Conservation (phyloP, 37 sponge, comb jelly and placozoan genomes). For the Tethya wilhelma region DNA sequence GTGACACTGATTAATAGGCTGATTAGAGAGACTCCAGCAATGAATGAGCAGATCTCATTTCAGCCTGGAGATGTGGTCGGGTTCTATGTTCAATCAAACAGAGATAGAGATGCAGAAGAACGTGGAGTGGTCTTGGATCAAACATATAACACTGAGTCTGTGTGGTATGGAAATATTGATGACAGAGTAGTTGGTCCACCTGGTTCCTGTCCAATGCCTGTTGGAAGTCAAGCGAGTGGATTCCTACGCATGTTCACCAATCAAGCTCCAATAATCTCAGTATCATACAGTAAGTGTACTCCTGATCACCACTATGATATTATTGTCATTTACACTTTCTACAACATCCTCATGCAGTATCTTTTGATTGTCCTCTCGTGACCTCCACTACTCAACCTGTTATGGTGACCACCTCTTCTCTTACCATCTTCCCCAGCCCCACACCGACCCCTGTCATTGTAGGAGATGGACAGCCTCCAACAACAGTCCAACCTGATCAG, state of each 20-base stretch:
- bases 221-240: not conserved
- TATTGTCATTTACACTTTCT: no score
- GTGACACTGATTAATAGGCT: not conserved
- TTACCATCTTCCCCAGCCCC: no score
- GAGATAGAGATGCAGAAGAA: not conserved
- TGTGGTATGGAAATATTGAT: slow-evolving; percentile 7
- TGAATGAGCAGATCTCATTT: slow-evolving; percentile 18
- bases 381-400: no score
- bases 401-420: no score
- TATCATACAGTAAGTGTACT: no score
- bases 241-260: not conserved
- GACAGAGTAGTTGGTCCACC: not conserved
- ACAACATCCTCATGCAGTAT: no score
- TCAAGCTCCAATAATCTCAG: slow-evolving; percentile 23
- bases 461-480: no score
- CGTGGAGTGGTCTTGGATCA: slow-evolving; percentile 9
- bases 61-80: slow-evolving; percentile 55
- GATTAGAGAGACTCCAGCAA: not conserved
- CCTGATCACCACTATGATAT: no score
- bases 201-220: slow-evolving; percentile 1
- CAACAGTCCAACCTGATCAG: no score
- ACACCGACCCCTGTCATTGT: no score
- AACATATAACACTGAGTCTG: not conserved
- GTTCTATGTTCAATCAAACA: not conserved
- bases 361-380: no score